Evolutionary conservation across 2,888 invertebrate genomes (phyloP), one percentile per base, ranked within the genome.

Genomic region (Agonopterix arenella): DNA sequence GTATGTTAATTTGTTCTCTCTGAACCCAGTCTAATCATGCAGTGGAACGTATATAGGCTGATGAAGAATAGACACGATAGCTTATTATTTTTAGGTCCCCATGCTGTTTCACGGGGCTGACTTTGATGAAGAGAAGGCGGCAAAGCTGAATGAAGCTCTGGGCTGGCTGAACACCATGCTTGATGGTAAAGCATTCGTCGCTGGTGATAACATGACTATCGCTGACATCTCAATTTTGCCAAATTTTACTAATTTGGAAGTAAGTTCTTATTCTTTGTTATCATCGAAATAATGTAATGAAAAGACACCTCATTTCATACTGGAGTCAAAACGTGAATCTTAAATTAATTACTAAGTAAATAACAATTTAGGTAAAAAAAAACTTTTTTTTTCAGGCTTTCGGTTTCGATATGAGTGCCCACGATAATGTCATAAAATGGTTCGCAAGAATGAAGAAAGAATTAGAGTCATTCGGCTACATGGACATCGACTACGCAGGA

Each of bases 221-320:
- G 95, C 95, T 2, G 95, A 95, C 68, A 90, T 93, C 57, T 75
- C 91, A 38, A 90, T 94, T 3, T 80, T 91, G 10, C 89, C 93
- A 8, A 89, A 91, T 9, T 78, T 94, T 10, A 89, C 91, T 36
- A 90, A 92, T 54, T 77, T 91, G 46, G 91, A 92, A 57, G 93
- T 92, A 76, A 11, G 43, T 28, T 5, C 28, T 28, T 28, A 28
- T 28, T 18, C 18, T 18, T 91, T 92, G 57, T 93, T 92, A 76
- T 78, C 70, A 70, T 8, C 11, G 2, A 9, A 37, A 10, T 2
- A 16, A 28, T 28, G 5, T 18, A 4, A 18, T 18, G 28, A 28
- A 28, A 28, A 5, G 28, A 28, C 1, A 5, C 7, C 28, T 5
- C 7, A 28, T 28, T 28, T 28, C 7, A 4, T 28, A 4, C 18